phyloP scores from a whole-genome alignment of 2,888 invertebrate species.

The Mimumesa dahlbomi region DNA sequence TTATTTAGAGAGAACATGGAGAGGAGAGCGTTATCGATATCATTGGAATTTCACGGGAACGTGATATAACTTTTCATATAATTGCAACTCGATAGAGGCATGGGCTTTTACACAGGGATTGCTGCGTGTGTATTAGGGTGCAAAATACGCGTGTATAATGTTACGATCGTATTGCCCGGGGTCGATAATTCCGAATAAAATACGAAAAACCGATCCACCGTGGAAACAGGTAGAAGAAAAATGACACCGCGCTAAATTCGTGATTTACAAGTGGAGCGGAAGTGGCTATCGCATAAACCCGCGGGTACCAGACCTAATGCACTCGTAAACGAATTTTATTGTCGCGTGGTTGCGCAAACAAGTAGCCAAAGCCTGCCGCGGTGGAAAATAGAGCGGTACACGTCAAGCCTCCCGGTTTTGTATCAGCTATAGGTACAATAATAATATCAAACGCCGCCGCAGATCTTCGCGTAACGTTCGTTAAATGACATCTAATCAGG shows the following conservation, averaged over 20 bases:
- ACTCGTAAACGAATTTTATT: conserved; percentile 70
- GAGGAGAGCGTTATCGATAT: too few species aligned
- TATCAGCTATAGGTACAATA: conserved; percentile 24
- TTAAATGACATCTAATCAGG: too few species aligned
- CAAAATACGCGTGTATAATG: too few species aligned
- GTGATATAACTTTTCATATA: too few species aligned
- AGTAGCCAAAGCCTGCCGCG: conserved; percentile 38
- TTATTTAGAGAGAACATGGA: too few species aligned
- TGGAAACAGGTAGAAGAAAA: background rate
- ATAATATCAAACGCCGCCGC: too few species aligned
- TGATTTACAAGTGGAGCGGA: conserved; percentile 68
- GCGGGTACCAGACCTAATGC: conserved; percentile 52
- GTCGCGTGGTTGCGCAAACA: conserved; percentile 63
- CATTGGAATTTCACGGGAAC: too few species aligned
- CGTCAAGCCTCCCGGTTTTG: background rate
- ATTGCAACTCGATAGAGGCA: too few species aligned
- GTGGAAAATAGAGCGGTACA: conserved; percentile 45
- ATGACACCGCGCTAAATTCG: conserved; percentile 52
- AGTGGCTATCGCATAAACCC: conserved; percentile 65
- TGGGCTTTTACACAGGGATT: too few species aligned
- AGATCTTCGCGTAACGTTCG: too few species aligned
- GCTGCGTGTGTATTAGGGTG: too few species aligned
- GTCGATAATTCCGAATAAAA: background rate
- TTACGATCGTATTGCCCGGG: background rate
- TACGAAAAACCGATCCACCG: background rate